Evolutionary conservation across 2,888 invertebrate species (phyloP), one percentile per base, ranked within the genome.

Genomic region (Archaeoteleia sp.): DNA sequence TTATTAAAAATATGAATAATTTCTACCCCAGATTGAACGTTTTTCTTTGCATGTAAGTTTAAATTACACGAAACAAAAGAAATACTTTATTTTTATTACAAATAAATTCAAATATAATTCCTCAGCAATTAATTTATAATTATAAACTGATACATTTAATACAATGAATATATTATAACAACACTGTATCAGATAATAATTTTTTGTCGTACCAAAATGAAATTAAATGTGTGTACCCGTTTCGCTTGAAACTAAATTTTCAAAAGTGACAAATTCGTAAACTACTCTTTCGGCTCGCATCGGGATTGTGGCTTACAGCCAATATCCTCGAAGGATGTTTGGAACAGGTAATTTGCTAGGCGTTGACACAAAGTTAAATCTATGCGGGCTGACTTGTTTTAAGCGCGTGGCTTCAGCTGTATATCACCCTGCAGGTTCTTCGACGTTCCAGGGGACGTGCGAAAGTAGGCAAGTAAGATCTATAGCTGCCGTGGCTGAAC

Each of bases 321-420:
- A 69, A 69, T 69, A 65, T 65, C 55, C 63, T 45, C 68, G 63
- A 51, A 63, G 60, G 60, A 69, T 68, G 60, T 68, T 63, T 69
- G 60, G 65, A 69, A 60, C 60, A 55, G 65, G 68, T 69, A 65
- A 65, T 65, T 69, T 65, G 68, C 68, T 61, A 60, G 60, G 68
- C 65, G 68, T 61, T 65, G 68, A 69, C 68, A 60, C 65, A 69
- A 69, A 69, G 60, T 69, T 63, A 68, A 68, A 68, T 68, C 68
- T 63, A 68, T 54, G 68, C 63, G 68, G 54, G 62, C 48, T 63
- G 68, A 68, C 62, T 63, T 63, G 62, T 63, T 68, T 68, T 58
- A 61, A 62, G 58, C 67, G 53, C 58, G 58, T 40, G 51, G 62
- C 57, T 67, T 55, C 43, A 57, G 57, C 48, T 46, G 67, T 68